These are phyloP conservation scores for Sminthurinus aureus DNA, from an alignment of 2,888 invertebrate species.

Conservation along the genomic window DNA sequence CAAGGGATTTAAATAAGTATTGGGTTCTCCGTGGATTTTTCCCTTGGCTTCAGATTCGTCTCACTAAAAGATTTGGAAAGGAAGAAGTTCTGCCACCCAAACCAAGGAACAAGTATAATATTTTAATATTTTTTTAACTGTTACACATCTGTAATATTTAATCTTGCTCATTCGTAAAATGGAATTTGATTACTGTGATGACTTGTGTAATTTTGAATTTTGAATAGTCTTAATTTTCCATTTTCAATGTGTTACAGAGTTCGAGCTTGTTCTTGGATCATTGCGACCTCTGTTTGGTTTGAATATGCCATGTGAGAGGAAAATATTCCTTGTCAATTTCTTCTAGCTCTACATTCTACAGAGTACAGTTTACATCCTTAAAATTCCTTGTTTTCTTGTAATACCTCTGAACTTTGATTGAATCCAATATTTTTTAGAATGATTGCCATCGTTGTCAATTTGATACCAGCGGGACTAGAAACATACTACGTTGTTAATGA, in stretches of 20 bases:
- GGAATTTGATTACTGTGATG: too few relatives aligned
- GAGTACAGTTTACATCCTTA: too few relatives aligned
- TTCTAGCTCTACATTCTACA: too few relatives aligned
- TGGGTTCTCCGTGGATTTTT: slow-evolving; percentile 65
- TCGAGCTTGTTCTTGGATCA: slow-evolving; percentile 63
- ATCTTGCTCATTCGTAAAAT: too few relatives aligned
- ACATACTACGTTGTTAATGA: slow-evolving; percentile 56
- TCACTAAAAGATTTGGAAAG: slow-evolving; percentile 61
- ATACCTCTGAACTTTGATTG: too few relatives aligned
- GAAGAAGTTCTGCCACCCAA: slow-evolving; percentile 49
- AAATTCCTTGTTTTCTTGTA: too few relatives aligned
- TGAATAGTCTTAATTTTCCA: too few relatives aligned
- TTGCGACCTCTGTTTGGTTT: slow-evolving; percentile 64
- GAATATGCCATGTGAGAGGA: slow-evolving; percentile 62
- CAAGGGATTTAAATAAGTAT: slow-evolving; percentile 65
- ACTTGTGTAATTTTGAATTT: too few relatives aligned
- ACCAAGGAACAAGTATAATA: slow-evolving; percentile 59
- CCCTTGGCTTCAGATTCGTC: slow-evolving; percentile 65
- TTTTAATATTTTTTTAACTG: background rate
- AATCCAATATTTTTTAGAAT: too few relatives aligned
- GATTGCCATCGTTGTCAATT: slow-evolving; percentile 56
- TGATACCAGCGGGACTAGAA: slow-evolving; percentile 61
- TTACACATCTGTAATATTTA: background rate
- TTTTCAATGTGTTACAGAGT: slow-evolving; percentile 62
- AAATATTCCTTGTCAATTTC: too few relatives aligned